A percentile compares a stretch with the other conserved stretches of the same genome.
phyloP scores from a whole-genome alignment of 1,140 invertebrate genomes.

The Linepithema humile region DNA sequence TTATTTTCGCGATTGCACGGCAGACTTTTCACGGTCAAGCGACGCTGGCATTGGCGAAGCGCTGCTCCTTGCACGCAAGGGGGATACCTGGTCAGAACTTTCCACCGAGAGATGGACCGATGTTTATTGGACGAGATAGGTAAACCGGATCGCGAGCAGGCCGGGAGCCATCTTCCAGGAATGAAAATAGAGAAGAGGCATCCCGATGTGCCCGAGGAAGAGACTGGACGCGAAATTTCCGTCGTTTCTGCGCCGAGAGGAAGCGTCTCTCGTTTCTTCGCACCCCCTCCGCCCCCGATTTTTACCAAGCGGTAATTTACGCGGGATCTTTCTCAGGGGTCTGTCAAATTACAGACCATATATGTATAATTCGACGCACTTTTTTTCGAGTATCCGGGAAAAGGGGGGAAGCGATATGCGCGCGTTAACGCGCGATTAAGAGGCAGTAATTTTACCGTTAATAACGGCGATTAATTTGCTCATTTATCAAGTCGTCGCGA shows the following conservation, averaged over 20 bases:
- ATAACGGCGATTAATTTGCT: conserved; percentile 42
- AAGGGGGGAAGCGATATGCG: not conserved
- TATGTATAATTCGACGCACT: not conserved
- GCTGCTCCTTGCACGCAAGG: conserved; percentile 8
- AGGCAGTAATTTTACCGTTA: conserved; percentile 35
- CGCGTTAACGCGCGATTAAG: conserved; percentile 20
- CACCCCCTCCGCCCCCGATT: not conserved
- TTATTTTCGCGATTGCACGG: conserved; percentile 18
- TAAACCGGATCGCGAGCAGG: conserved; percentile 81
- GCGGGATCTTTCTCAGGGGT: not conserved
- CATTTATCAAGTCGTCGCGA: conserved; percentile 24
- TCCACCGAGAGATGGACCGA: conserved; percentile 67
- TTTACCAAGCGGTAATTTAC: not conserved
- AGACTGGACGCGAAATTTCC: conserved; percentile 62
- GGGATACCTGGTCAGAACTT: conserved; percentile 63
- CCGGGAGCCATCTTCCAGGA: conserved; percentile 74
- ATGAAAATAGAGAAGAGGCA: conserved; percentile 79
- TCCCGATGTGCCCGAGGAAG: conserved; percentile 50
- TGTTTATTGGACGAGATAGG: conserved; percentile 83
- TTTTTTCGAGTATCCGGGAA: not conserved
- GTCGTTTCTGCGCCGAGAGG: conserved; percentile 62
- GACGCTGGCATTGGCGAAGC: conserved; percentile 5
- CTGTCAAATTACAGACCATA: not conserved
- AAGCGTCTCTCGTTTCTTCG: conserved; percentile 11
- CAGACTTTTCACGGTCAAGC: conserved; percentile 50